Evolutionary conservation across 1,140 invertebrate species (phyloP), one percentile per base, ranked within the genome.

Genomic region (Drosophila pruinosa): DNA sequence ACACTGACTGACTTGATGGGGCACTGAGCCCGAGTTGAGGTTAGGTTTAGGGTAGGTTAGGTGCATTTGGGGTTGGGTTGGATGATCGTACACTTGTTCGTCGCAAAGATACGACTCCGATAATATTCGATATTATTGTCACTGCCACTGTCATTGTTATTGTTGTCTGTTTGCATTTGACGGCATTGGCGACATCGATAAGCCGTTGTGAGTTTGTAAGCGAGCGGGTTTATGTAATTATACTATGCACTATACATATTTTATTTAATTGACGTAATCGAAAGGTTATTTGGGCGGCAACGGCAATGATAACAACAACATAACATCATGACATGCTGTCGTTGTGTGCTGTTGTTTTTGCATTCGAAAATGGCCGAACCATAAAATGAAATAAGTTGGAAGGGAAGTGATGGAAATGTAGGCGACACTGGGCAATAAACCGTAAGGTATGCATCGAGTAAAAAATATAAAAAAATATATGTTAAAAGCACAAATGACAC

Each of bases 221-320:
- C 15, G 26, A 47, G 17, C 45, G 38, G 54, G 72, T 47, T 75
- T 76, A 57, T 82, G 72, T 76, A 76, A 83, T 83, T 79, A 83
- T 72, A 75, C 65, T 77, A 53, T 76, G 54, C 72, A 62, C 8
- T 62, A 61, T 26, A 58, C 8, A 52, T 58, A 71, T 41, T 22
- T 72, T 76, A 74, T 70, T 73, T 86, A 86, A 85, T 85, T 85
- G 80, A 64, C 69, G 77, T 72, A 85, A 85, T 85, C 73, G 77
- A 80, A 86, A 85, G 81, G 81, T 85, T 85, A 74, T 86, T 83
- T 76, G 64, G 76, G 80, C 81, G 80, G 68, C 65, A 79, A 76
- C 80, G 80, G 68, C 65, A 79, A 76, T 81, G 64, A 59, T 58
- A 65, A 76, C 31, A 39, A 59, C 26, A 45, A 58, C 43, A 75